Evolutionary conservation across 2,113 vertebrate genomes (phyloP).

Genomic region (Spermophilus dauricus): DNA sequence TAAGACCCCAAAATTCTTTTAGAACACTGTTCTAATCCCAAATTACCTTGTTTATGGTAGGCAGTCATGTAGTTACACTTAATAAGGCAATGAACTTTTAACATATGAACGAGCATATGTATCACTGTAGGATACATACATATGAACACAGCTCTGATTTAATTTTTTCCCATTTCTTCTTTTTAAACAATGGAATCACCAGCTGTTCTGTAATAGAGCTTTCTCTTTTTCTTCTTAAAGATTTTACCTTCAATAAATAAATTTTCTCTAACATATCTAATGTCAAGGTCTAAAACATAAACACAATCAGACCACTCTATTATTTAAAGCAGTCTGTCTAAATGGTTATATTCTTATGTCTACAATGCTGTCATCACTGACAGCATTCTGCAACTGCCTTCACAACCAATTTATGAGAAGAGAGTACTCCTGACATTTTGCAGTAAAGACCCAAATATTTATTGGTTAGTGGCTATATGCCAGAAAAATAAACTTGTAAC

Average conservation of each 20-base stretch:
- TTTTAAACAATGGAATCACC: background rate
- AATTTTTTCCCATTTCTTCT: background rate
- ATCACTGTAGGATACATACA: background rate
- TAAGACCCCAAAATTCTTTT: slow-evolving; percentile 67
- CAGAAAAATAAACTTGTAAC: slow-evolving; percentile 31
- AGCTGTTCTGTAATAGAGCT: background rate
- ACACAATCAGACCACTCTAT: background rate
- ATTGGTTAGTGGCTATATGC: slow-evolving; percentile 1
- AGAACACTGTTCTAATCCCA: slow-evolving; percentile 48
- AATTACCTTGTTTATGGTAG: slow-evolving; percentile 47
- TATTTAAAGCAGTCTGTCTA: background rate
- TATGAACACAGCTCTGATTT: background rate
- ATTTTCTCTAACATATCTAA: slow-evolving; percentile 10
- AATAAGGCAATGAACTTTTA: slow-evolving; percentile 1
- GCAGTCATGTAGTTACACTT: background rate
- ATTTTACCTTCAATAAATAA: slow-evolving; percentile 57
- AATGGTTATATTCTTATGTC: background rate
- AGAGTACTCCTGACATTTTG: background rate
- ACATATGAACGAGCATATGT: background rate
- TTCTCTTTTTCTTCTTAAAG: background rate
- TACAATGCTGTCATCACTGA: background rate
- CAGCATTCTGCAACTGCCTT: background rate
- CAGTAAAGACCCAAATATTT: slow-evolving; percentile 9
- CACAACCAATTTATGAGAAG: background rate
- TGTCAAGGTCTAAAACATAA: background rate